Evolutionary conservation across 2,113 vertebrate genomes (phyloP).

Genomic region (Tragelaphus buxtoni): DNA sequence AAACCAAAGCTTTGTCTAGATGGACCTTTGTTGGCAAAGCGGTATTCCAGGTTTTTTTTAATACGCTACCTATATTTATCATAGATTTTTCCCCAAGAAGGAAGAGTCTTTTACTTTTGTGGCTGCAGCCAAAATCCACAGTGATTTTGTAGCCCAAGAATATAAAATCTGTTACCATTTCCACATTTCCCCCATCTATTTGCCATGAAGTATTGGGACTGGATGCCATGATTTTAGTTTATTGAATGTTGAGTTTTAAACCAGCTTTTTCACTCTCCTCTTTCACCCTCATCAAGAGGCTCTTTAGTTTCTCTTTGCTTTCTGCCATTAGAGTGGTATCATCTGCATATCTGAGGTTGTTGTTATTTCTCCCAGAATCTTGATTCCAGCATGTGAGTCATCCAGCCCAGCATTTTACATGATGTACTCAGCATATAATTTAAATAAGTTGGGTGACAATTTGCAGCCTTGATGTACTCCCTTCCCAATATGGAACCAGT

Average conservation of each 20-base stretch:
- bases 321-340: not conserved
- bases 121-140: not conserved
- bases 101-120: not conserved
- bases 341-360: not conserved
- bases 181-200: not conserved
- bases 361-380: not conserved
- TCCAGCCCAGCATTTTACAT: not conserved
- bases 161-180: not conserved
- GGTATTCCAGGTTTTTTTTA: not conserved
- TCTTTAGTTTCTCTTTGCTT: not conserved
- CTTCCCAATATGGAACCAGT: not conserved
- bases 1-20: not conserved
- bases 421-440: not conserved
- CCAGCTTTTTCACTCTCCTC: not conserved
- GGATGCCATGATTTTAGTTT: not conserved
- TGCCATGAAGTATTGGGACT: not conserved
- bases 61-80: not conserved
- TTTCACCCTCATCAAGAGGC: not conserved
- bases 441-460: not conserved
- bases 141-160: not conserved
- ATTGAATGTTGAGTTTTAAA: not conserved
- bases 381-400: not conserved
- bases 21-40: not conserved
- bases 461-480: not conserved
- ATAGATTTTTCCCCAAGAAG: not conserved